Conservation (phyloP, 2,113 vertebrate genomes). For the Neodon shergylaensis region DNA sequence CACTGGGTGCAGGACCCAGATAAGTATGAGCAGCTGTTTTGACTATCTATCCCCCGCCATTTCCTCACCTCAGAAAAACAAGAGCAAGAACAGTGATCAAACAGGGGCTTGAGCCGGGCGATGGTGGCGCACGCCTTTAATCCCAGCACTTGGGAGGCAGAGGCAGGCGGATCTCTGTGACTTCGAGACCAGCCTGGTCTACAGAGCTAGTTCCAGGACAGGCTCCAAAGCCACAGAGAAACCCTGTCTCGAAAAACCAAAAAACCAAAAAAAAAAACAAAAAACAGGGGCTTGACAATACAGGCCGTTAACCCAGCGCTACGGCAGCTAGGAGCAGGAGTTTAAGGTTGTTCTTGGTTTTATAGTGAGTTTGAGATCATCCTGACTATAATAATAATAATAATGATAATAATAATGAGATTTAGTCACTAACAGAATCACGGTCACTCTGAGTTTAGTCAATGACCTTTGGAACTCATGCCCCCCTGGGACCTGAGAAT, state of each 20-base stretch:
- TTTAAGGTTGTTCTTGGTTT: neutral
- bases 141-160: no score
- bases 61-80: neutral
- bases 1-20: accelerated
- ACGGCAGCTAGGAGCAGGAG: neutral
- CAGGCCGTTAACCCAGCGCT: neutral
- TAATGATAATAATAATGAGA: neutral
- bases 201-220: no score
- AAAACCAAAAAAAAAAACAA: no score
- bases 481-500: neutral
- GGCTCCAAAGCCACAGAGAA: no score
- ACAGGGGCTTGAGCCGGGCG: neutral
- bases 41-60: accelerated
- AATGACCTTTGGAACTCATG: no score
- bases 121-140: no score
- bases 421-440: neutral
- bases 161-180: no score
- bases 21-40: accelerated
- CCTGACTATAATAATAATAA: neutral
- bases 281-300: no score
- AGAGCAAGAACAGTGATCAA: accelerated
- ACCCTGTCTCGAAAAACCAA: no score
- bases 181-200: no score
- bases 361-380: no score
- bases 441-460: neutral